A percentile compares a stretch with the other conserved stretches of the same genome.
These are phyloP conservation scores for Cyanistes caeruleus DNA, from an alignment of 2,113 vertebrate genomes.

Conservation along the genomic window DNA sequence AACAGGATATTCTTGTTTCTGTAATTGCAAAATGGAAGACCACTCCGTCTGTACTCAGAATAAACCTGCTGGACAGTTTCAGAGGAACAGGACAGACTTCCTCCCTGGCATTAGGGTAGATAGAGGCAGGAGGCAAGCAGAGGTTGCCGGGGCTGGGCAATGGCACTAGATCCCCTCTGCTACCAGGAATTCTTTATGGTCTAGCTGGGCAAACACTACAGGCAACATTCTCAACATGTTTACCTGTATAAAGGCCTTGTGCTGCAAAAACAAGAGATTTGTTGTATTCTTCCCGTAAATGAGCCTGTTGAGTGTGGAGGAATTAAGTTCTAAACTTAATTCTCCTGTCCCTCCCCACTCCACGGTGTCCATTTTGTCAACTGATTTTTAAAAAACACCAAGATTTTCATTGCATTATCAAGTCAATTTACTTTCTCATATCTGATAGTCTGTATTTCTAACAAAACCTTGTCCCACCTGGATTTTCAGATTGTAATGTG, in stretches of 20 bases:
- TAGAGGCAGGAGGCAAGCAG: neutral
- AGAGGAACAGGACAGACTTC: neutral
- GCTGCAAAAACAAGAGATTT: slow-evolving; percentile 64
- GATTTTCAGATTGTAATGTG: neutral
- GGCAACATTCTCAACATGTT: slow-evolving; percentile 76
- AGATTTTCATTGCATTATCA: neutral
- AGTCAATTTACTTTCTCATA: neutral
- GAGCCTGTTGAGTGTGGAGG: slow-evolving; percentile 44
- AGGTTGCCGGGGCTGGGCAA: neutral
- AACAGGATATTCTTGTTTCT: slow-evolving; percentile 20
- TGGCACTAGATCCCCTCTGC: neutral
- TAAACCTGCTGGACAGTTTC: slow-evolving; percentile 6
- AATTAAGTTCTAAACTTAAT: slow-evolving; percentile 60
- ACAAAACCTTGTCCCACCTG: neutral
- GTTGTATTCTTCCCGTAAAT: slow-evolving; percentile 72
- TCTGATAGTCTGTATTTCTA: neutral
- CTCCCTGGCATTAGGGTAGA: neutral
- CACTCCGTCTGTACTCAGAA: neutral
- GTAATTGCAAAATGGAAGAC: slow-evolving; percentile 24
- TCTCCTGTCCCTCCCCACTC: neutral
- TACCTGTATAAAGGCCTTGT: slow-evolving; percentile 69
- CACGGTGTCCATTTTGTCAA: neutral
- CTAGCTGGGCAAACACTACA: slow-evolving; percentile 72
- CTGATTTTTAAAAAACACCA: neutral
- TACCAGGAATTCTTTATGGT: slow-evolving; percentile 71